phyloP scores from a whole-genome alignment of 2,888 invertebrate species.

The Netelia fuscicornis region DNA sequence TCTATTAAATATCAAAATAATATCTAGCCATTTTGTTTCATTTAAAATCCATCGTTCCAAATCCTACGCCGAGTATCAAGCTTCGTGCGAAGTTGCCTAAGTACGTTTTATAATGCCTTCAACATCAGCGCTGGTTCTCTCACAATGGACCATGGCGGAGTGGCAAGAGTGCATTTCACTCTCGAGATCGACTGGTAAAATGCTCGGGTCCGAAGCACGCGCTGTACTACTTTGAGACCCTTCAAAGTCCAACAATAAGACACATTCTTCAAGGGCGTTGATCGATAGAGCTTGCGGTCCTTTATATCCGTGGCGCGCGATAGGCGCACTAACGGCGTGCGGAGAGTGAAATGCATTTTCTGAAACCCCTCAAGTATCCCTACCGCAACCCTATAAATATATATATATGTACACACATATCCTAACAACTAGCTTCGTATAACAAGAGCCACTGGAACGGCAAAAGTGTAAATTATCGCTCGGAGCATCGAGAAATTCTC shows the following conservation, averaged over 20 bases:
- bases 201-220: conserved; percentile 37
- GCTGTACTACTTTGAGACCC: conserved; percentile 51
- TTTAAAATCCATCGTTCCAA: background rate
- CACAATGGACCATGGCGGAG: conserved; percentile 52
- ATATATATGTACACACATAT: background rate
- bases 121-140: conserved; percentile 37
- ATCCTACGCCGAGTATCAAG: conserved; percentile 17
- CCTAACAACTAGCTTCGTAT: conserved; percentile 50
- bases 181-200: conserved; percentile 60
- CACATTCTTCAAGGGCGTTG: conserved; percentile 66
- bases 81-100: conserved; percentile 19
- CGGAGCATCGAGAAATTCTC: conserved; percentile 76
- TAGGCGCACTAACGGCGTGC: background rate
- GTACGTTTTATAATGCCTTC: conserved; percentile 56
- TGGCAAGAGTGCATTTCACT: conserved; percentile 64
- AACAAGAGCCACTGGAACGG: conserved; percentile 61
- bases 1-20: too few species aligned
- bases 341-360: conserved; percentile 61
- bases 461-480: conserved; percentile 73
- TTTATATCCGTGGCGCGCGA: background rate
- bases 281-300: conserved; percentile 63
- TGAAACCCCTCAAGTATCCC: conserved; percentile 42
- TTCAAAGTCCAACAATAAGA: conserved; percentile 63
- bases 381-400: conserved; percentile 27
- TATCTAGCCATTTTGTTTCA: too few species aligned